phyloP scores from a whole-genome alignment of 2,888 invertebrate genomes.

The Hemaris fuciformis region DNA sequence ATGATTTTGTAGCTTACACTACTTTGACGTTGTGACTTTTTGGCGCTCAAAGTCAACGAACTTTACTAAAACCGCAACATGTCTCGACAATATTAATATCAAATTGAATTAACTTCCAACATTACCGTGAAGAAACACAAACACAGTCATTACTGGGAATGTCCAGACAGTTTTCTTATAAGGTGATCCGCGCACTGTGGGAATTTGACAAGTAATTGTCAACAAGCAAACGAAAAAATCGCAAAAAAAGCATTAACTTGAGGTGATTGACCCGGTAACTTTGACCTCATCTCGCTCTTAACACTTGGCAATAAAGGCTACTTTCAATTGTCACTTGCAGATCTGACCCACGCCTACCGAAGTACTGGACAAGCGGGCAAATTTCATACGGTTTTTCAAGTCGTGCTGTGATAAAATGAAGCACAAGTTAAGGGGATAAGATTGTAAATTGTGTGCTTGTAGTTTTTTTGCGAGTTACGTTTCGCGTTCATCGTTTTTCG shows the following conservation, averaged over 20 bases:
- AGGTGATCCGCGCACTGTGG: slow-evolving; percentile 42
- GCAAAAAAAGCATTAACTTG: slow-evolving; percentile 53
- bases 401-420: slow-evolving; percentile 38
- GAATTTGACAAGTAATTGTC: slow-evolving; percentile 55
- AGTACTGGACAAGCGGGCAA: slow-evolving; percentile 70
- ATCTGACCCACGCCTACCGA: slow-evolving; percentile 77
- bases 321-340: slow-evolving; percentile 43
- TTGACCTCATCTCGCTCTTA: slow-evolving; percentile 42
- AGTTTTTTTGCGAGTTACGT: slow-evolving; percentile 33
- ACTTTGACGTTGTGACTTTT: no score
- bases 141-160: background rate
- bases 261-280: slow-evolving; percentile 56
- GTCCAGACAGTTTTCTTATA: slow-evolving; percentile 29
- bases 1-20: no score
- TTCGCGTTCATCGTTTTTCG: slow-evolving; percentile 65
- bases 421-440: slow-evolving; percentile 48
- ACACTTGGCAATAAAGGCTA: slow-evolving; percentile 44
- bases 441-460: slow-evolving; percentile 38
- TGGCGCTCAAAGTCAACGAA: background rate
- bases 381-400: slow-evolving; percentile 67
- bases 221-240: slow-evolving; percentile 47
- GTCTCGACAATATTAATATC: background rate
- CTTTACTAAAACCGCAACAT: background rate
- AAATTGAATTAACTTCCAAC: slow-evolving; percentile 6
- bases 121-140: slow-evolving; percentile 12